phyloP scores from a whole-genome alignment of 2,113 vertebrate genomes.

The Albula goreensis region DNA sequence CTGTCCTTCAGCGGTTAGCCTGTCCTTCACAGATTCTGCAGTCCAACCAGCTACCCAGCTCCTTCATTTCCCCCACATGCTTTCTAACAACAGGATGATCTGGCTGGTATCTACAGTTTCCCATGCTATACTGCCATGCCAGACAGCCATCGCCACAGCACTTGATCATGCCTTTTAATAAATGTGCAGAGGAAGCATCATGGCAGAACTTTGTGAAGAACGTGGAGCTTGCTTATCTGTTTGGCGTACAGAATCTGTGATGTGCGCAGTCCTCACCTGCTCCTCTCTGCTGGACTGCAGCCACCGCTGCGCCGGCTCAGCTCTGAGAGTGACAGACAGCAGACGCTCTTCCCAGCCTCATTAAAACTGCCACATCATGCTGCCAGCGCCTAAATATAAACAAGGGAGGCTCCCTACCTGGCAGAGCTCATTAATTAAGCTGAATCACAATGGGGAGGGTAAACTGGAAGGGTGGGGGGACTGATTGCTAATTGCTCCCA shows the following conservation, averaged over 20 bases:
- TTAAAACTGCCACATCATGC: slow-evolving; percentile 54
- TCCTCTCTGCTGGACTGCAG: background rate
- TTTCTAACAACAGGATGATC: too few species aligned
- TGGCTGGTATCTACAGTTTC: too few species aligned
- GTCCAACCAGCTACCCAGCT: too few species aligned
- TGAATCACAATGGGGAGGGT: slow-evolving; percentile 44
- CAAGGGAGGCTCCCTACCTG: slow-evolving; percentile 33
- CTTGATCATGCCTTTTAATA: too few species aligned
- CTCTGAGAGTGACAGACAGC: slow-evolving; percentile 50
- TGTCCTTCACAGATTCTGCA: too few species aligned
- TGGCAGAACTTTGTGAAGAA: too few species aligned
- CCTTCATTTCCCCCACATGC: too few species aligned
- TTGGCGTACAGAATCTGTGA: background rate
- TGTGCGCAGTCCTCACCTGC: background rate
- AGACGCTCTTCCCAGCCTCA: slow-evolving; percentile 45
- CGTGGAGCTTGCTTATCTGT: too few species aligned
- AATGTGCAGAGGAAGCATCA: too few species aligned
- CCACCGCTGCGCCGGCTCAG: background rate
- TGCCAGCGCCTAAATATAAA: slow-evolving; percentile 62
- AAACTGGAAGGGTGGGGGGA: background rate
- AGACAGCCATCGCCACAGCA: too few species aligned
- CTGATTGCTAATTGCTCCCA: background rate
- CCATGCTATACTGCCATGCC: too few species aligned
- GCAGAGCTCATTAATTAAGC: slow-evolving; percentile 55
- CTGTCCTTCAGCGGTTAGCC: too few species aligned